Base-by-base conservation (phyloP, 2,113 vertebrate genomes). In the Perca flavescens region DNA sequence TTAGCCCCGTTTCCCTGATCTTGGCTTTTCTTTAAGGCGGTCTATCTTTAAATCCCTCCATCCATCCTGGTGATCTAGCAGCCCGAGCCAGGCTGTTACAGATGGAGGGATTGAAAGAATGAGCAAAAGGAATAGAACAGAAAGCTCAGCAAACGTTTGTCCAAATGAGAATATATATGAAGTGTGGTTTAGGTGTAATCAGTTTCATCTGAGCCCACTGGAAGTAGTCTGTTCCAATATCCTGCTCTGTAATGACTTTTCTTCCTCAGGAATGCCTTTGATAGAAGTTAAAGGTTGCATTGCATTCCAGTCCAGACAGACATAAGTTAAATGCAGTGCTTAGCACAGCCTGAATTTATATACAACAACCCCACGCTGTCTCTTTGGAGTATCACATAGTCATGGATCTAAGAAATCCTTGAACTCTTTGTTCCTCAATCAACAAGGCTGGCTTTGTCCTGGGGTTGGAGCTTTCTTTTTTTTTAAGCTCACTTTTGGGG, bases 41-140 rank as follows among this genome's bases (percentile, higher is more conserved):
- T 65, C 25, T 79, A 72, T 86, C 76, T 86, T 84, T 81, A 89
- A 86, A 87, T 89, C 87, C 83, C 36, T 73, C 65, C 79, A 85
- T 88, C 77, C 61, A 80, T 75, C 76, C 69, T 43, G 34, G 56
- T 62, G 86, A 71, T 80, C 74, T 70, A 64, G 72, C 73, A 25
- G 83, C 65, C 66, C 8, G 19, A 71, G 66, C 57, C 50, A 34
- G 81, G 53, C 56, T 52, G 31, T 66, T 74, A 64, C 14, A 83
- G 73, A 75, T 43, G 70, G 61, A 69, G 28, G 53, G 64, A 75
- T 8, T n/a, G 40, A 46, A 17, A 49, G 36, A 79, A 70, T 14
- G 54, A 73, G 49, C 34, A 56, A 65, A 47, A 72, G 43, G 17
- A 60, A 52, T 52, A 52, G 58, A 61, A 80, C 76, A 25, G 56